Conservation (phyloP, 2,113 vertebrate species). For the Taurulus bubalis region DNA sequence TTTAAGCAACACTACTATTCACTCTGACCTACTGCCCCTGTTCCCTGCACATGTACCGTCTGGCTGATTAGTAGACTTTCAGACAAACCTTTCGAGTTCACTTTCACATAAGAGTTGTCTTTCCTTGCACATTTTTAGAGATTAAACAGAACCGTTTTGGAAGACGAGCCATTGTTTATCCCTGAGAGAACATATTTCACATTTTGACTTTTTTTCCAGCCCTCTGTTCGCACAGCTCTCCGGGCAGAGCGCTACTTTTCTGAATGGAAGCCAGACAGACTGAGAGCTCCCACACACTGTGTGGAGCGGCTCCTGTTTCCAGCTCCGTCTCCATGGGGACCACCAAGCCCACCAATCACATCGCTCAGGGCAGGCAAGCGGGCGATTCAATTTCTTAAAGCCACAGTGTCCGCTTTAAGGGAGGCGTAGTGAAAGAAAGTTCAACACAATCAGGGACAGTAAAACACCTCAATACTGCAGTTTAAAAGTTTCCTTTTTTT, state of each 20-base stretch:
- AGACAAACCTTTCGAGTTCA: slow-evolving; percentile 1
- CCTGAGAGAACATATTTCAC: slow-evolving; percentile 43
- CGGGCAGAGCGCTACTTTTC: slow-evolving; percentile 70
- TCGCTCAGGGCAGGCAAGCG: slow-evolving; percentile 65
- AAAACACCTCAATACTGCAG: slow-evolving; percentile 64
- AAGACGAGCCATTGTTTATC: slow-evolving; percentile 41
- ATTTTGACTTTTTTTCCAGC: slow-evolving; percentile 14
- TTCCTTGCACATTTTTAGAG: slow-evolving; percentile 3
- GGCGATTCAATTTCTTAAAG: slow-evolving; percentile 87
- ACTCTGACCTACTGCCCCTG: slow-evolving; percentile 22
- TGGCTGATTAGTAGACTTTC: slow-evolving; percentile 19
- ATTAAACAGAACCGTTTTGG: slow-evolving; percentile 20
- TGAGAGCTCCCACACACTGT: slow-evolving; percentile 74
- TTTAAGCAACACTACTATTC: slow-evolving; percentile 4
- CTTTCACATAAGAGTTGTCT: slow-evolving; percentile 9
- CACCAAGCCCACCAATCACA: slow-evolving; percentile 80
- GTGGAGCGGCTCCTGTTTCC: slow-evolving; percentile 76
- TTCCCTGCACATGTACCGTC: slow-evolving; percentile 12
- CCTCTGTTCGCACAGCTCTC: slow-evolving; percentile 42
- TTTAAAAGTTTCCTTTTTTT: slow-evolving; percentile 67
- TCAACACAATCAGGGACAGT: slow-evolving; percentile 43
- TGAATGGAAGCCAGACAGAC: slow-evolving; percentile 78
- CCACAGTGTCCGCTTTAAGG: slow-evolving; percentile 54
- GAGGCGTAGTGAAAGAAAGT: slow-evolving; percentile 8
- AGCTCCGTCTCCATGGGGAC: slow-evolving; percentile 80